phyloP scores from a whole-genome alignment of 2,888 invertebrate genomes.

The Tachina fera region DNA sequence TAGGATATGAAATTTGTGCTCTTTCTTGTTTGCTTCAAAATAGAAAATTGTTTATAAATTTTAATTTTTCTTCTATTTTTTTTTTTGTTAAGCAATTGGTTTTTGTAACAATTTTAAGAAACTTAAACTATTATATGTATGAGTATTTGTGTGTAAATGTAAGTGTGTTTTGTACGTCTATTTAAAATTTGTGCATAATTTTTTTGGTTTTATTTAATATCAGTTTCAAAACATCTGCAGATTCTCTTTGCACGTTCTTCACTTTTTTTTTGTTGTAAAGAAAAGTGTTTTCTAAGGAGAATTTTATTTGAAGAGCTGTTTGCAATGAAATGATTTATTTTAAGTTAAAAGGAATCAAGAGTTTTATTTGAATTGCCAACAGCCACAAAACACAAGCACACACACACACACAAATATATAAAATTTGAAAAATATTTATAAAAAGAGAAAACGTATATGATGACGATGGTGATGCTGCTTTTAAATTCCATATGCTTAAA shows the following conservation, averaged over 20 bases:
- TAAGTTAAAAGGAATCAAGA: conserved; percentile 66
- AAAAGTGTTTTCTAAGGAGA: conserved; percentile 25
- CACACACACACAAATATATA: conserved; percentile 1
- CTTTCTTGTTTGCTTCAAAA: no score
- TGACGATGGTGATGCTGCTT: not conserved
- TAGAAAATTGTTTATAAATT: no score
- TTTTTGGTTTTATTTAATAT: not conserved
- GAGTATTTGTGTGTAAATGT: no score
- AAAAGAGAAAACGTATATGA: not conserved
- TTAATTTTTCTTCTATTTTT: no score
- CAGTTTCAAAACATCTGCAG: not conserved
- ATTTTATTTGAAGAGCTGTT: conserved; percentile 59
- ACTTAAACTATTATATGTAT: no score
- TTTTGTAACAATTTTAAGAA: no score
- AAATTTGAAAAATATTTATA: not conserved
- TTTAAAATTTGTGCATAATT: not conserved
- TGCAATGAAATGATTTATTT: conserved; percentile 65
- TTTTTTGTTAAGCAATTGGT: no score
- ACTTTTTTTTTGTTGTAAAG: not conserved
- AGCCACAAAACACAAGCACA: conserved; percentile 1
- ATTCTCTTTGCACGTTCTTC: not conserved
- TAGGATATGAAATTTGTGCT: not conserved
- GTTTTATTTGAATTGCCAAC: conserved; percentile 48
- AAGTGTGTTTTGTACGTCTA: no score
- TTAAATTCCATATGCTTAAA: not conserved